Evolutionary conservation across 1,140 invertebrate species (phyloP), one percentile per base, ranked within the genome.

Genomic region (Archivesica marissinica): DNA sequence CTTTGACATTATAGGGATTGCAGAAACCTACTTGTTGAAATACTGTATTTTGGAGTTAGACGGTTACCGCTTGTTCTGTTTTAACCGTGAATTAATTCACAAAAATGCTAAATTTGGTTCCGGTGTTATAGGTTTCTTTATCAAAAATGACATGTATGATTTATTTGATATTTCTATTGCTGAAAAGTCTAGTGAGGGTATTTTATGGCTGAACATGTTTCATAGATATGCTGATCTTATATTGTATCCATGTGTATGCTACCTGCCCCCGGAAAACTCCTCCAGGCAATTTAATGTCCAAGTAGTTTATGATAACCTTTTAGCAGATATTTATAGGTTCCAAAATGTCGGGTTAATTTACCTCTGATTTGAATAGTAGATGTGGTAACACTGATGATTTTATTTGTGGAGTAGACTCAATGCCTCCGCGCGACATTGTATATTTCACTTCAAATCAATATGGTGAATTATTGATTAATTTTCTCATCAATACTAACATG

Each of bases 81-180:
- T 68, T 56, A 85, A 85, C 25, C 35, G 82, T 11, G 59, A 15
- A n/a, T 20, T 68, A 44, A 52, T 85, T 20, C 82, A 85, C 41
- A 38, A 30, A 15, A 35, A 33, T 76, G n/a, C n/a, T n/a, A n/a
- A n/a, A n/a, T n/a, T n/a, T n/a, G n/a, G n/a, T n/a, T n/a, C 72
- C 7, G 72, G 72, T 9, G 82, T 59, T 15, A 61, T 77, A 9
- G 82, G 82, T 0, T 30, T 77, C 41, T 41, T 85, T 15, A 23
- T 77, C 1, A 39, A 50, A 6, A n/a, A n/a, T n/a, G n/a, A 52
- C 23, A 30, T 85, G 4, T 30, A 15, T 54, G 52, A 68, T 25
- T 15, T 30, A 3, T 77, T 52, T 33, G 33, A 85, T 52, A 35
- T 54, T 25, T 17, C 2, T 35, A 70, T 85, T 30, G 20, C 77